phyloP scores from a whole-genome alignment of 2,113 vertebrate genomes.

The Dolichallabes microphthalmus region DNA sequence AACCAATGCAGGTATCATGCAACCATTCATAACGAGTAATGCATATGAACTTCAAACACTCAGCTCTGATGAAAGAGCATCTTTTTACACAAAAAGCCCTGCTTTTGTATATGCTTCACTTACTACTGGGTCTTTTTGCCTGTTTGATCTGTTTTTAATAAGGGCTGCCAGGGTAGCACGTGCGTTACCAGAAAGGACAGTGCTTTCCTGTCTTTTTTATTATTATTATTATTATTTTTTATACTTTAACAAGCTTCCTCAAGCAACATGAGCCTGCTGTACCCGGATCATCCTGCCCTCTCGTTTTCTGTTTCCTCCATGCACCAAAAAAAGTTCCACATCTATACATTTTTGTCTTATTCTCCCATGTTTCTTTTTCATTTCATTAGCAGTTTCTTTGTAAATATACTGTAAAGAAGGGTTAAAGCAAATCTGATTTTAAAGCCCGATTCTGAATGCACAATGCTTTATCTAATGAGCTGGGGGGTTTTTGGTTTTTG shows the following conservation, averaged over 20 bases:
- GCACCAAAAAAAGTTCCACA: conserved; percentile 27
- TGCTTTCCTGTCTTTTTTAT: not conserved
- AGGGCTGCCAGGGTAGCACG: conserved; percentile 65
- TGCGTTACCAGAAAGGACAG: conserved; percentile 57
- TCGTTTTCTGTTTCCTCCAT: conserved; percentile 9
- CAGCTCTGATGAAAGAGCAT: conserved; percentile 26
- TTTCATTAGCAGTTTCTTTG: not conserved
- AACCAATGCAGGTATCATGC: not conserved
- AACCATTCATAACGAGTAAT: not conserved
- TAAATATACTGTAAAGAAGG: not conserved
- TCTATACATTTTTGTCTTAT: not conserved
- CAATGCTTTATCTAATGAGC: not conserved
- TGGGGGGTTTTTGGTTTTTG: not conserved
- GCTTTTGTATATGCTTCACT: conserved; percentile 50
- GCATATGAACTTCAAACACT: not conserved
- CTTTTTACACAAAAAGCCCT: conserved; percentile 42
- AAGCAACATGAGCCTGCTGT: conserved; percentile 44
- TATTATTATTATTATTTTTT: not conserved
- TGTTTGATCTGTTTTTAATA: conserved; percentile 70
- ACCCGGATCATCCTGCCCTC: conserved; percentile 42
- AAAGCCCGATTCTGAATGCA: not conserved
- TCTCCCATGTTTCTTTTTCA: not conserved
- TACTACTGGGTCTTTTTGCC: conserved; percentile 53
- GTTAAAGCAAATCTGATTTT: not conserved
- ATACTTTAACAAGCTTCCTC: conserved; percentile 46